Conservation (phyloP, 2,797 vertebrate species). For the Pagetopsis macropterus region DNA sequence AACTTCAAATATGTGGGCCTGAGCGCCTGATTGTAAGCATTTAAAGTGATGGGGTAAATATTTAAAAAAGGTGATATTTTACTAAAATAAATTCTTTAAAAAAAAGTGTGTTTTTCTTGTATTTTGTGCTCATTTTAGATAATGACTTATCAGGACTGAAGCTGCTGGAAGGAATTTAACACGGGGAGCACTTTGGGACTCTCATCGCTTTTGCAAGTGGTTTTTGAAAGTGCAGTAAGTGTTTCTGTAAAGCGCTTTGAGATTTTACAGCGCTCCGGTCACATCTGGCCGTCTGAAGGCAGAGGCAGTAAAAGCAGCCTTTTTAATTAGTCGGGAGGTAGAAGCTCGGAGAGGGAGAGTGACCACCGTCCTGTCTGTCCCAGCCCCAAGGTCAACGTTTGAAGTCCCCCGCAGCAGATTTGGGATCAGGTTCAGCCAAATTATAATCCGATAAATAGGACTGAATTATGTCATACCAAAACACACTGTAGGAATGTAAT, state of each 20-base stretch:
- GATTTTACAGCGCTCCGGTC: conserved; percentile 64
- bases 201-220: conserved; percentile 8
- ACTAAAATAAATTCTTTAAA: conserved; percentile 39
- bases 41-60: conserved; percentile 1
- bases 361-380: conserved; percentile 40
- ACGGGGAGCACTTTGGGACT: conserved; percentile 12
- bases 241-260: conserved; percentile 63
- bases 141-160: conserved; percentile 7
- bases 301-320: conserved; percentile 60
- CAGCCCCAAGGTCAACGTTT: conserved; percentile 48
- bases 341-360: conserved; percentile 39
- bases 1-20: neutral
- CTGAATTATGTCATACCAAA: neutral
- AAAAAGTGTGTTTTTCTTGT: neutral
- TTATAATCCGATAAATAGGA: neutral
- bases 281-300: conserved; percentile 71
- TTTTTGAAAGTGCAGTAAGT: conserved; percentile 64
- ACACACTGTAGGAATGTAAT: neutral
- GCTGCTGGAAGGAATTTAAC: conserved; percentile 28
- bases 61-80: conserved; percentile 35
- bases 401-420: conserved; percentile 27
- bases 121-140: neutral
- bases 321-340: conserved; percentile 64
- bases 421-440: neutral
- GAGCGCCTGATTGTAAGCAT: conserved; percentile 7